Evolutionary conservation across 2,888 invertebrate species (phyloP), one percentile per base, ranked within the genome.

Genomic region (Melieria crassipennis): DNA sequence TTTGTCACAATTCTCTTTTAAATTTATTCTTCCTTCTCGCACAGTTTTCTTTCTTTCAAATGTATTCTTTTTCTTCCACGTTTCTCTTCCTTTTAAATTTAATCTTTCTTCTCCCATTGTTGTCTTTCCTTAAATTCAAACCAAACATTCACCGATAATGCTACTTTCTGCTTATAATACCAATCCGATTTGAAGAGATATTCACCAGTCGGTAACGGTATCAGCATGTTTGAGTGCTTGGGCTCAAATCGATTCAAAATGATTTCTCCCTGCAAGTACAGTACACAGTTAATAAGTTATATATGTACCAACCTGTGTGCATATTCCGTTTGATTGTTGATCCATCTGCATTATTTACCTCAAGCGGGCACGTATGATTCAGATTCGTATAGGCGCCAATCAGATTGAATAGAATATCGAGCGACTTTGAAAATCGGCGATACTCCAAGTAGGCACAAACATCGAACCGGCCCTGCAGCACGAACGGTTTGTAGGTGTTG

Each of bases 201-300:
- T 4, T 71, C 65, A 9, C 71, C 73, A 2, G 7, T 62, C 13
- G 73, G 73, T 42, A 69, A 46, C 4, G 71, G 65, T 16, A 71
- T 10, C 1, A 52, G 9, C 1, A 73, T 1, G 5, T 63, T 60
- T 11, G n/a, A 48, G 50, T 67, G 67, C 9, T 48, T 13, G 10
- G 60, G 60, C 0, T 50, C 30, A 13, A 67, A 67, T 7, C 43
- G 42, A 5, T 67, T 50, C 4, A 67, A 57, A 47, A 60, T 60
- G 42, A 67, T 43, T 48, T 67, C 67, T 3, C 65, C 66, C 68
- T 71, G 64, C 50, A 70, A 57, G 11, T 48, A 64, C 46, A 66
- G 2, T 45, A 13, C 48, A 58, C 47, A 57, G 7, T 10, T 55
- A 47, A 0, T 16, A 13, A 57, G 7, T 57, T 57, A 30, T 30